Conservation (phyloP, 64 coral and sea anemone species). For the Hydrozoanthus tunicans region DNA sequence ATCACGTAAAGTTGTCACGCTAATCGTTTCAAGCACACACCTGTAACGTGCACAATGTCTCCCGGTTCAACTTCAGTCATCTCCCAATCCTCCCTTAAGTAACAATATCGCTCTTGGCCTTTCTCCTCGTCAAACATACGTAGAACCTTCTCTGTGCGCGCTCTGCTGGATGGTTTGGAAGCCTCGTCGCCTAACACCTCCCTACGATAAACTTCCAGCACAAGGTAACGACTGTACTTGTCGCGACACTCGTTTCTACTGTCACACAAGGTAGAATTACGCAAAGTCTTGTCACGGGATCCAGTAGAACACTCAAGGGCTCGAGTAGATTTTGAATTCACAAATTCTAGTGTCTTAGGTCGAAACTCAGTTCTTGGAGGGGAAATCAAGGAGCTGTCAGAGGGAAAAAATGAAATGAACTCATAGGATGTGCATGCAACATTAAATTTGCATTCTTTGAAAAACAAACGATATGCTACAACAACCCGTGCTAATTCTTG, state of each 20-base stretch:
- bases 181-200: conserved; percentile 37
- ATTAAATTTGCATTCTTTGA: not conserved
- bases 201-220: conserved; percentile 85
- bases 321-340: conserved; percentile 4
- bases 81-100: conserved; percentile 90
- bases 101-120: conserved; percentile 74
- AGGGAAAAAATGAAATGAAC: not conserved
- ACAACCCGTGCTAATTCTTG: too few species aligned
- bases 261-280: conserved; percentile 26
- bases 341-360: conserved; percentile 16
- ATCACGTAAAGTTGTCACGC: too few species aligned
- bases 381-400: not conserved
- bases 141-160: conserved; percentile 81
- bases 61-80: conserved; percentile 92
- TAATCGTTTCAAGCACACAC: conserved; percentile 1
- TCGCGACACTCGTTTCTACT: not conserved
- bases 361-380: conserved; percentile 17
- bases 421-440: not conserved
- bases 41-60: conserved; percentile 91
- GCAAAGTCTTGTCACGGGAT: conserved; percentile 15
- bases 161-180: conserved; percentile 25
- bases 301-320: conserved; percentile 26
- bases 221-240: conserved; percentile 78
- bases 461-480: too few species aligned
- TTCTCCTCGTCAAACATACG: conserved; percentile 82